A percentile compares a stretch with the other conserved stretches of the same genome.
phyloP scores from a whole-genome alignment of 2,888 invertebrate genomes.

The Hermaeophaga mercurialis region DNA sequence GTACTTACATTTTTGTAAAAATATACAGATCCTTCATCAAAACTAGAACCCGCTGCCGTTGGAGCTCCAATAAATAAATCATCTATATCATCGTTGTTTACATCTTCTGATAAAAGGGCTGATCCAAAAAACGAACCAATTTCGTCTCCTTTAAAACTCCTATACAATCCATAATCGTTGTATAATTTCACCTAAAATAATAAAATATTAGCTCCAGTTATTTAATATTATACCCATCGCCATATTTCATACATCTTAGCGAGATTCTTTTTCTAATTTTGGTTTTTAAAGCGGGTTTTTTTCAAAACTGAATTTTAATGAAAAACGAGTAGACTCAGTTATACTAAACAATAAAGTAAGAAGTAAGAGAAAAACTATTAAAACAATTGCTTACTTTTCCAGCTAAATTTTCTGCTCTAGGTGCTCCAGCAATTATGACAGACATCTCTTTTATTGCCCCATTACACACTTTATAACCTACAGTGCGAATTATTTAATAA shows the following conservation, averaged over 20 bases:
- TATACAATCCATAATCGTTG: neutral
- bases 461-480: conserved; percentile 3
- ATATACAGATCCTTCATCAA: conserved; percentile 67
- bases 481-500: neutral
- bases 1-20: conserved; percentile 58
- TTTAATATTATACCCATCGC: no score
- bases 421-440: neutral
- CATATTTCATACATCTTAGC: no score
- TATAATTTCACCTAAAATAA: conserved; percentile 4
- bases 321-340: no score
- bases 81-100: conserved; percentile 64
- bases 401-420: neutral
- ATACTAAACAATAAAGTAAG: no score
- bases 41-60: conserved; percentile 53
- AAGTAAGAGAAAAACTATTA: no score
- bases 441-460: neutral
- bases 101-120: conserved; percentile 62
- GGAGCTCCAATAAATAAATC: conserved; percentile 72
- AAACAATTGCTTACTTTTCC: conserved; percentile 9
- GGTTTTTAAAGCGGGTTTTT: no score
- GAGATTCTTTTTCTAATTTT: no score
- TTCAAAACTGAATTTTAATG: no score
- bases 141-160: conserved; percentile 2
- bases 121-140: conserved; percentile 70
- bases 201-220: no score